A percentile compares a stretch with the other conserved stretches of the same genome.
These are phyloP conservation scores for Lepus europaeus DNA, from an alignment of 2,113 vertebrate genomes.

Conservation along the genomic window DNA sequence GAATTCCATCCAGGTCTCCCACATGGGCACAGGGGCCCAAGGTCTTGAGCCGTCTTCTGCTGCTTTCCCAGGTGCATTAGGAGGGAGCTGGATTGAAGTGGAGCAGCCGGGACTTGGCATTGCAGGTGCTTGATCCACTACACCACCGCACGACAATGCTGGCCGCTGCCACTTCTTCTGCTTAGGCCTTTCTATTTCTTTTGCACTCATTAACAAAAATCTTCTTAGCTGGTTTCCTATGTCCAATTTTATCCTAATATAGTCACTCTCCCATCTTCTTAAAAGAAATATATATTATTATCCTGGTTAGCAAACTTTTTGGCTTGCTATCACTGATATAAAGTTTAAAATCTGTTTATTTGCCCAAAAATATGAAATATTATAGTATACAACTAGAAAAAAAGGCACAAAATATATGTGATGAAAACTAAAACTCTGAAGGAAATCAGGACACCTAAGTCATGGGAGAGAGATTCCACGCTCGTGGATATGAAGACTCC, in stretches of 20 bases:
- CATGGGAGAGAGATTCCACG: background rate
- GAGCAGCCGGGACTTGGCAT: too few species aligned
- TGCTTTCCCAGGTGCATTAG: too few species aligned
- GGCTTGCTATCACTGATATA: background rate
- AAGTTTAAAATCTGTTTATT: slow-evolving; percentile 33
- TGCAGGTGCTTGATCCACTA: too few species aligned
- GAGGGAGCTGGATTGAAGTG: too few species aligned
- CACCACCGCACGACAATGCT: too few species aligned
- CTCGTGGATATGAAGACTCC: background rate
- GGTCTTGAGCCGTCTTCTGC: too few species aligned
- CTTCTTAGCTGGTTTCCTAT: background rate
- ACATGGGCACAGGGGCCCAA: too few species aligned
- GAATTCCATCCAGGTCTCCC: too few species aligned
- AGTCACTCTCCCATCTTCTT: background rate
- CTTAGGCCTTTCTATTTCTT: slow-evolving; percentile 12
- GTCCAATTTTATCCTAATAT: background rate
- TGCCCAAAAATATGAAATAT: slow-evolving; percentile 44
- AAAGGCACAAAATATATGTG: background rate
- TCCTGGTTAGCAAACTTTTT: background rate
- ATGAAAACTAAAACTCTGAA: background rate
- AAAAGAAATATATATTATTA: background rate
- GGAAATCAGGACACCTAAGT: slow-evolving; percentile 4
- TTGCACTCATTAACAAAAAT: background rate
- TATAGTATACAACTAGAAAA: slow-evolving; percentile 8
- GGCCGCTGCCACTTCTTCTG: background rate